These are phyloP conservation scores for Panulirus ornatus DNA, from an alignment of 1,140 invertebrate genomes.

Conservation along the genomic window DNA sequence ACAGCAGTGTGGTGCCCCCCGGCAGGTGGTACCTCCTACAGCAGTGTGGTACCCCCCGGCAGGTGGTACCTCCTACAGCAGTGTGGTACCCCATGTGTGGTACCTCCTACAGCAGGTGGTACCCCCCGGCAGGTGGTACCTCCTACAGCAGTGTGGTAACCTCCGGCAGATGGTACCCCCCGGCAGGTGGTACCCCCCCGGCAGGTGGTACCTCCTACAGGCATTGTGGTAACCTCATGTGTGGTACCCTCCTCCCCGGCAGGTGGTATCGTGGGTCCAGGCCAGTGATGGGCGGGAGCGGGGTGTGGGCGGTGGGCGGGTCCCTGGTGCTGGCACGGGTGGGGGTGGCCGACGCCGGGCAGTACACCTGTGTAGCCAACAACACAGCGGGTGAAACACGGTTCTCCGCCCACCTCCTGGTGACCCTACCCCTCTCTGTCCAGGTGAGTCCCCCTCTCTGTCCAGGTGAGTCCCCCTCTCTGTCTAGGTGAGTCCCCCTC, in stretches of 20 bases:
- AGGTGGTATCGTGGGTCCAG: slow-evolving; percentile 58
- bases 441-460: slow-evolving; percentile 57
- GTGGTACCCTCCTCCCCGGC: neutral
- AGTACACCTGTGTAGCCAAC: slow-evolving; percentile 80
- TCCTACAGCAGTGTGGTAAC: too few relatives aligned
- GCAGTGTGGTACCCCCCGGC: too few relatives aligned
- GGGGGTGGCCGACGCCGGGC: slow-evolving; percentile 82
- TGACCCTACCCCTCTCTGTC: slow-evolving; percentile 75
- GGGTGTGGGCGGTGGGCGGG: slow-evolving; percentile 74
- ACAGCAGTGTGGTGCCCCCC: too few relatives aligned
- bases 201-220: too few relatives aligned
- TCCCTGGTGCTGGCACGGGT: slow-evolving; percentile 74
- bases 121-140: too few relatives aligned
- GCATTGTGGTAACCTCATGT: too few relatives aligned
- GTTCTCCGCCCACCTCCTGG: slow-evolving; percentile 67
- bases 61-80: too few relatives aligned
- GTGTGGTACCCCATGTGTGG: too few relatives aligned
- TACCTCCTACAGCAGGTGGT: too few relatives aligned
- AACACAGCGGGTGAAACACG: slow-evolving; percentile 53
- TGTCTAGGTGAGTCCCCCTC: neutral
- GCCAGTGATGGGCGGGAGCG: slow-evolving; percentile 47
- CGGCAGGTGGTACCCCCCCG: too few relatives aligned
- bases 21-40: too few relatives aligned
- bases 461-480: neutral
- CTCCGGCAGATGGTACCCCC: too few relatives aligned